Base-by-base conservation (phyloP, 2,797 vertebrate species). In the Lindbergichthys nudifrons region DNA sequence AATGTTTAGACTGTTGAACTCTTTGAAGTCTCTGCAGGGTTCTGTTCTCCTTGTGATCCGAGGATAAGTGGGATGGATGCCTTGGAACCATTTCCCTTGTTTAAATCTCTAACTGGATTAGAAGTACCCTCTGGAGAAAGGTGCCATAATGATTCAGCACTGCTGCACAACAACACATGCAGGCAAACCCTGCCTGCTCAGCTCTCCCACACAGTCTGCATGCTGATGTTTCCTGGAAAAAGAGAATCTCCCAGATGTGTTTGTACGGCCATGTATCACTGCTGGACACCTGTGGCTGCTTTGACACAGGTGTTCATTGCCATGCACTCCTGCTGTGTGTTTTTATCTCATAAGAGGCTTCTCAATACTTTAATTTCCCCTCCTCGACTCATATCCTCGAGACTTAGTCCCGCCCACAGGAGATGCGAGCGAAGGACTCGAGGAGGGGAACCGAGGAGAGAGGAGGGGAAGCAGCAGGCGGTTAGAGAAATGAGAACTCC, bases 71-170 rank as follows among this genome's bases (percentile, higher is more conserved):
- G 82, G 75, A 90, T 82, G 73, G 82, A 89, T 88, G 79, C 77
- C 73, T 80, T 76, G 83, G 82, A 92, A 88, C 74, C 80, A 87
- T 85, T 88, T 86, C 59, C 80, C 76, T 81, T 81, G 85, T 90
- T 91, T 85, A 85, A 92, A 88, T 88, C 79, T 81, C 71, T 86
- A 88, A 91, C 85, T 89, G 79, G 88, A 89, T 91, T 89, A 91
- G 81, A 81, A 60, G 83, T 88, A 79, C 89, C 87, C 85, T 88
- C 72, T 67, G 73, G 84, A 80, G 84, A 88, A 89, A 86, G 82
- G 83, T 87, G 84, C 83, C 78, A 82, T 86, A 76, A 87, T 87
- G 73, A 89, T 83, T 76, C 70, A 79, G 69, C 68, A 59, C 45
- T 53, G 64, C 78, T 70, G 64, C 75, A 77, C 69, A 81, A 65